Base-by-base conservation (phyloP, 37 sponge, comb jelly and placozoan species). In the Axinella damicornis region DNA sequence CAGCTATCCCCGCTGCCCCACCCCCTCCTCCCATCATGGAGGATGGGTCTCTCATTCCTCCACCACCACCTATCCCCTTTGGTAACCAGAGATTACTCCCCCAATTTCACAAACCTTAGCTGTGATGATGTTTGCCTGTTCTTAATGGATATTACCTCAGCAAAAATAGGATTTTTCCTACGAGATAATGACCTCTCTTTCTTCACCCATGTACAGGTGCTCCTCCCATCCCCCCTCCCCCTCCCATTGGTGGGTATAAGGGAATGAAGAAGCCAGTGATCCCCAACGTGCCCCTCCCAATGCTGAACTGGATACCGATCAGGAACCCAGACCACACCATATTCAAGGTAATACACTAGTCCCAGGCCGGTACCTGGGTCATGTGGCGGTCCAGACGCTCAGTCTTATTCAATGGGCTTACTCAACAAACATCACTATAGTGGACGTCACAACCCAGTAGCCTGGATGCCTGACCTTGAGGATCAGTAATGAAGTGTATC, bases 301-400 rank as follows among this genome's bases (percentile, higher is more conserved):
- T 81, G 76, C 54, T 95, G 70, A 91, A 95, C 78, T 95, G 95
- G 95, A 74, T 81, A 0, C 88, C 89, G 0, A 62, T 93, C 63
- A 80, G 65, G 65, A 88, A 79, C 67, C 77, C 86, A 16, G 77
- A 79, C 13, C 80, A 85, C 32, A 91, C 90, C 22, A 73, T 94
- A 35, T 94, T 94, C 77, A 82, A 87, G 83, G 91, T 91, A 54
- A 38, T 9, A 46, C 9, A 9, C 6, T 12, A 46, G 6, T 46
- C n/a, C n/a, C n/a, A n/a, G n/a, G n/a, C n/a, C n/a, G n/a, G n/a
- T n/a, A n/a, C n/a, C n/a, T n/a, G n/a, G n/a, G n/a, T n/a, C n/a
- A n/a, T n/a, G n/a, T n/a, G n/a, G n/a, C 46, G 46, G 46, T 9
- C 46, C 46, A 46, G 46, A 46, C 4, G 46, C 46, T 9, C 46